phyloP scores from a whole-genome alignment of 1,140 invertebrate species.

The Bemisia tabaci region DNA sequence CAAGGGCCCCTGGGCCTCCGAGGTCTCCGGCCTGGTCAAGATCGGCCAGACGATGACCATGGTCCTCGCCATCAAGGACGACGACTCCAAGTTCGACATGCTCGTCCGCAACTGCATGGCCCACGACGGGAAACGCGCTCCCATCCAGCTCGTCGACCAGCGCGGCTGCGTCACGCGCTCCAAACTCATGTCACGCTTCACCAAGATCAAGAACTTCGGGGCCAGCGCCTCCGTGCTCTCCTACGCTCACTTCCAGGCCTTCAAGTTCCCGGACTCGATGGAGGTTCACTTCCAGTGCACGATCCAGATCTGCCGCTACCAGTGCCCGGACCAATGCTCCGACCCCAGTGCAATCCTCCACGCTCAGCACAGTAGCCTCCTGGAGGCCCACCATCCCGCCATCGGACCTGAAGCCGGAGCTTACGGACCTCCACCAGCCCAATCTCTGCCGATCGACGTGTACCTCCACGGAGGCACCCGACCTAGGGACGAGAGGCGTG shows the following conservation, averaged over 20 bases:
- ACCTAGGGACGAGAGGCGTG: constrained; percentile 53
- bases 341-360: constrained; percentile 52
- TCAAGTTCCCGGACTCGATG: constrained; percentile 95
- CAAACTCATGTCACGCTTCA: constrained; percentile 86
- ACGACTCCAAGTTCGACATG: constrained; percentile 93
- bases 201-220: constrained; percentile 91
- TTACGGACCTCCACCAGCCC: constrained; percentile 24
- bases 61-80: constrained; percentile 88
- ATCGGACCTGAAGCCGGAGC: neutral
- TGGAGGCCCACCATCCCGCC: constrained; percentile 15
- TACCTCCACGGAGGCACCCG: constrained; percentile 58
- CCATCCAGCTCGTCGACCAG: constrained; percentile 83
- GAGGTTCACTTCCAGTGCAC: constrained; percentile 95
- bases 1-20: constrained; percentile 86
- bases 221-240: constrained; percentile 84
- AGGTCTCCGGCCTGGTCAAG: constrained; percentile 87
- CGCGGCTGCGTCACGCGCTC: constrained; percentile 81
- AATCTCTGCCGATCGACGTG: constrained; percentile 48
- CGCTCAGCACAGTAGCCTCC: constrained; percentile 27
- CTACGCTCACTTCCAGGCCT: constrained; percentile 85
- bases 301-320: constrained; percentile 85
- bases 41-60: constrained; percentile 94
- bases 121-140: constrained; percentile 81
- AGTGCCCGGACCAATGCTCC: constrained; percentile 80
- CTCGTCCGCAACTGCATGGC: constrained; percentile 85